A percentile compares a stretch with the other conserved stretches of the same genome.
phyloP scores from a whole-genome alignment of 2,888 invertebrate species.

The Gymnosoma rotundatum region DNA sequence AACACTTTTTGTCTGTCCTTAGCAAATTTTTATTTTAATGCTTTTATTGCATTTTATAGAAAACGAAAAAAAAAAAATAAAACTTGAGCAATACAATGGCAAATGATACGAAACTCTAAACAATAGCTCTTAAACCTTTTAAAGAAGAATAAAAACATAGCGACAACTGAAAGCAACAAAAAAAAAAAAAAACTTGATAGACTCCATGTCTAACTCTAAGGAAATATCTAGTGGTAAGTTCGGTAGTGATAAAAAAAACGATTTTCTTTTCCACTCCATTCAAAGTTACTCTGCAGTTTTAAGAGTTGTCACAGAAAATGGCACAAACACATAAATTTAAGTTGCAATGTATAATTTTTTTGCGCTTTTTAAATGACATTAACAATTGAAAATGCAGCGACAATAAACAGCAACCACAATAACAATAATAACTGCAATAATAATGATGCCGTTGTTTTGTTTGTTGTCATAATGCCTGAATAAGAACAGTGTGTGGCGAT shows the following conservation, averaged over 20 bases:
- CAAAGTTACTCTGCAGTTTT: conserved; percentile 42
- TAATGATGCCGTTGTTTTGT: conserved; percentile 9
- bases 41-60: conserved; percentile 24
- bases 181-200: conserved; percentile 31
- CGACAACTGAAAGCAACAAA: background rate
- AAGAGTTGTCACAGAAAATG: conserved; percentile 64
- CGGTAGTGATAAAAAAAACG: conserved; percentile 16
- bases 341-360: conserved; percentile 25
- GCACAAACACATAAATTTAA: conserved; percentile 65
- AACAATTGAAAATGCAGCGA: conserved; percentile 58
- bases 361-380: conserved; percentile 45
- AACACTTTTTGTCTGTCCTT: conserved; percentile 46
- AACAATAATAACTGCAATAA: conserved; percentile 51
- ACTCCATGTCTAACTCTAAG: conserved; percentile 58
- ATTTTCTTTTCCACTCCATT: conserved; percentile 11
- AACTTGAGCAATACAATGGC: conserved; percentile 51
- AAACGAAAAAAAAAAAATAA: conserved; percentile 31
- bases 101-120: conserved; percentile 45
- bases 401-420: conserved; percentile 56
- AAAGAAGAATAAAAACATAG: conserved; percentile 27
- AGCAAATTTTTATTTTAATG: conserved; percentile 25
- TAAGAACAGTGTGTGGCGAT: background rate
- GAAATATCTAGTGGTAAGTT: conserved; percentile 24
- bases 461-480: conserved; percentile 33
- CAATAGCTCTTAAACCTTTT: conserved; percentile 42